phyloP scores from a whole-genome alignment of 2,113 vertebrate species.

The Archocentrus centrarchus region DNA sequence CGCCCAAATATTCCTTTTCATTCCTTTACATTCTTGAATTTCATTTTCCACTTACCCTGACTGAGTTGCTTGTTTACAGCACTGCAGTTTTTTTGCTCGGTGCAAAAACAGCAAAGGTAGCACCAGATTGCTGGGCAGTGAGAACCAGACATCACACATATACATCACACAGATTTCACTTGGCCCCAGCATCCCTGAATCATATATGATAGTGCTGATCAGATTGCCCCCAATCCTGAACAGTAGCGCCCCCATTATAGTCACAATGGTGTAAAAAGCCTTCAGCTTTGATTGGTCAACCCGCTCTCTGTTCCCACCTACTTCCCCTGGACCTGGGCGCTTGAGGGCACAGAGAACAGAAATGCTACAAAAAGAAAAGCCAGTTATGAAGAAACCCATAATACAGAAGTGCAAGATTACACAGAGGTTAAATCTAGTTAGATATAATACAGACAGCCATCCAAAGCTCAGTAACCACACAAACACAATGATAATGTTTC shows the following conservation, averaged over 20 bases:
- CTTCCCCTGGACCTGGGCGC: neutral
- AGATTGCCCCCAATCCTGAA: neutral
- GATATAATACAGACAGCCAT: neutral
- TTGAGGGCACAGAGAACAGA: constrained; percentile 7
- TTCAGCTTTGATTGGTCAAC: neutral
- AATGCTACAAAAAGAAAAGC: constrained; percentile 24
- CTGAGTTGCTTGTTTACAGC: neutral
- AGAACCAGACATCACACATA: neutral
- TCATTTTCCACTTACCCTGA: neutral
- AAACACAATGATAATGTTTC: neutral
- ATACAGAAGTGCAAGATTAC: neutral
- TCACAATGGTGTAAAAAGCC: neutral
- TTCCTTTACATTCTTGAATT: neutral
- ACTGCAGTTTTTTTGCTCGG: neutral
- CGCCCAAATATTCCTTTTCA: neutral
- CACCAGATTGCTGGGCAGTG: neutral
- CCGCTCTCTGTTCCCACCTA: neutral
- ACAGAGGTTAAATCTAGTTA: neutral
- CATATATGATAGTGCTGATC: neutral
- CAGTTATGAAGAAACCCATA: neutral
- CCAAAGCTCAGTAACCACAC: constrained; percentile 25
- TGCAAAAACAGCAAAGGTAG: constrained; percentile 4
- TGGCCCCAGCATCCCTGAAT: neutral
- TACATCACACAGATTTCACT: neutral
- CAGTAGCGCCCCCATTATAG: neutral